Evolutionary conservation across 2,113 vertebrate genomes (phyloP).

Genomic region (Prochilodus magdalenae): DNA sequence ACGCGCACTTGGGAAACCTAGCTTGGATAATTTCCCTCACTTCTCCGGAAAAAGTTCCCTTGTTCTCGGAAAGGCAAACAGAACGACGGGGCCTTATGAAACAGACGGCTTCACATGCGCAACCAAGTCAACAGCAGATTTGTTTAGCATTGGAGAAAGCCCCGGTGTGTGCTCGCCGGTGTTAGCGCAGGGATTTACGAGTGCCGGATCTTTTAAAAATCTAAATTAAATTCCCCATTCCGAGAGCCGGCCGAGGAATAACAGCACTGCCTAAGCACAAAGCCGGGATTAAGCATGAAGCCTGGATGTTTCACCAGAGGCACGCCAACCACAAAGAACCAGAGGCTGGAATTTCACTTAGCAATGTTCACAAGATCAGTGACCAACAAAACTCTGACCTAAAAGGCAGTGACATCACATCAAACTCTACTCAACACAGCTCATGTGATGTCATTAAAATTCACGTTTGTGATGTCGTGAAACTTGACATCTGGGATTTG

Average conservation of each 20-base stretch:
- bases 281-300: constrained; percentile 27
- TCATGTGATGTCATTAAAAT: too few relatives aligned
- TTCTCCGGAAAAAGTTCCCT: neutral
- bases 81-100: neutral
- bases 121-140: constrained; percentile 56
- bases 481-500: too few relatives aligned
- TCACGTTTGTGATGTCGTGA: too few relatives aligned
- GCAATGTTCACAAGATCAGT: too few relatives aligned
- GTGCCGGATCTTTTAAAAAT: constrained; percentile 53
- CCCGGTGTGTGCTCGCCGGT: constrained; percentile 15
- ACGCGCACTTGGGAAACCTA: too few relatives aligned
- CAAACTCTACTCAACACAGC: too few relatives aligned
- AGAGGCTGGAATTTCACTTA: too few relatives aligned
- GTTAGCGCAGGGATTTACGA: constrained; percentile 55
- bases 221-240: constrained; percentile 58
- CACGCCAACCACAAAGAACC: too few relatives aligned
- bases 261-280: constrained; percentile 11
- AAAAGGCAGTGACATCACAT: too few relatives aligned
- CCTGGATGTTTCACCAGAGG: too few relatives aligned
- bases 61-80: constrained; percentile 5
- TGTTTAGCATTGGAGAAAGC: constrained; percentile 47
- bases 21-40: neutral
- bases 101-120: constrained; percentile 14
- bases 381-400: too few relatives aligned
- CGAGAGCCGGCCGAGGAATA: constrained; percentile 37